phyloP scores from a whole-genome alignment of 2,888 invertebrate genomes.

The Cryptus viduatorius region DNA sequence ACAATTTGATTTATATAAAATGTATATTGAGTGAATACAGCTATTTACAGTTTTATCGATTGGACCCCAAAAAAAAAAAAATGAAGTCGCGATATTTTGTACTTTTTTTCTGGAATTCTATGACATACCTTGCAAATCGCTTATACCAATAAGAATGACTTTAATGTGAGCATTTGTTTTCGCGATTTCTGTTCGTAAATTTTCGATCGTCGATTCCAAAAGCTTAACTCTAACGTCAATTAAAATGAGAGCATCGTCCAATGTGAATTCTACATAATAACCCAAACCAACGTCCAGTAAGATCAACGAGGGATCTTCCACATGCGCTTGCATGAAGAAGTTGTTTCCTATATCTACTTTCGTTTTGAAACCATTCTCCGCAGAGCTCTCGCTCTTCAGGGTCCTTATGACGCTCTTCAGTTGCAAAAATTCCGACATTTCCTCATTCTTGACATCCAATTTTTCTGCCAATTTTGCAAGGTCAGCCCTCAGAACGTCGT shows the following conservation, averaged over 20 bases:
- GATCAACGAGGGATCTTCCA: slow-evolving; percentile 89
- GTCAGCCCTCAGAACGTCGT: slow-evolving; percentile 91
- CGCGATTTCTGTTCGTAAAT: slow-evolving; percentile 89
- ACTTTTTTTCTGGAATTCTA: slow-evolving; percentile 15
- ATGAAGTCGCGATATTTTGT: background rate
- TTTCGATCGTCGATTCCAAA: slow-evolving; percentile 88
- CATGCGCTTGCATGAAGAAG: slow-evolving; percentile 92
- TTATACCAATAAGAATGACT: slow-evolving; percentile 90
- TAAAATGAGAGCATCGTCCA: slow-evolving; percentile 90
- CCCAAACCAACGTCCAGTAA: slow-evolving; percentile 92
- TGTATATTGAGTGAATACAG: slow-evolving; percentile 26
- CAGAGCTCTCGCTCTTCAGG: slow-evolving; percentile 86
- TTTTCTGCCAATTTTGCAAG: slow-evolving; percentile 87
- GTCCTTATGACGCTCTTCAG: slow-evolving; percentile 90
- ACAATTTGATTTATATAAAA: background rate
- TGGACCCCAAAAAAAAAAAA: slow-evolving; percentile 14
- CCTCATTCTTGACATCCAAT: slow-evolving; percentile 88
- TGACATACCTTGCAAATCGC: slow-evolving; percentile 86
- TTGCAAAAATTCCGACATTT: slow-evolving; percentile 91
- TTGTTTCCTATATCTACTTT: slow-evolving; percentile 94
- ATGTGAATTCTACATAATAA: slow-evolving; percentile 90
- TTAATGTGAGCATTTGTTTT: slow-evolving; percentile 93
- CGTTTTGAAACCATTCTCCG: slow-evolving; percentile 88
- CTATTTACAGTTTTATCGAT: slow-evolving; percentile 38
- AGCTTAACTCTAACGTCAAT: slow-evolving; percentile 90